Conservation (phyloP, 2,797 vertebrate species). For the Propithecus deckenii region DNA sequence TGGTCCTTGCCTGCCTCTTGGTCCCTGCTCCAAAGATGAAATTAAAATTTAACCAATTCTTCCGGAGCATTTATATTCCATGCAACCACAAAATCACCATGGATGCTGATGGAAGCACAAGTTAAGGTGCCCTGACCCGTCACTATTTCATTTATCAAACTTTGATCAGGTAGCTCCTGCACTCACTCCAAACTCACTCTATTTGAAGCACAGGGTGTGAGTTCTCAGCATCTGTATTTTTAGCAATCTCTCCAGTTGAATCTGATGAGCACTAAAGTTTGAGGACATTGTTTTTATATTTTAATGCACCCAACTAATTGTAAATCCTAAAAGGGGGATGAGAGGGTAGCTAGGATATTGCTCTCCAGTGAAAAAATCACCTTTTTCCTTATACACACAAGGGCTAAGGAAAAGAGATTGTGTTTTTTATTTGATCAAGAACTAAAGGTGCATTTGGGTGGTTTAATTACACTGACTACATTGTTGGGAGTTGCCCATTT, state of each 20-base stretch:
- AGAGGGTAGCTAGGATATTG: not conserved
- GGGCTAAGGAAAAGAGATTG: not conserved
- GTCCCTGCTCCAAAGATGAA: slow-evolving; percentile 85
- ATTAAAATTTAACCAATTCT: slow-evolving; percentile 27
- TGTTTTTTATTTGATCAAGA: not conserved
- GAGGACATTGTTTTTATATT: not conserved
- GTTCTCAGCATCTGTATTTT: not conserved
- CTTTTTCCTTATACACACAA: not conserved
- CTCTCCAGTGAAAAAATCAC: not conserved
- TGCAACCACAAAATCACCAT: not conserved
- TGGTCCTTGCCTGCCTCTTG: slow-evolving; percentile 84
- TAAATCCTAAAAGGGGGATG: not conserved
- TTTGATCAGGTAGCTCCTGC: not conserved
- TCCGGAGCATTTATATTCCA: not conserved
- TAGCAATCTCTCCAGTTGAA: not conserved
- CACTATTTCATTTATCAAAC: not conserved
- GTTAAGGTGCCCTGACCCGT: not conserved
- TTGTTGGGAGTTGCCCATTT: not conserved
- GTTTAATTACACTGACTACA: not conserved
- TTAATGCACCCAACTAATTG: slow-evolving; percentile 9
- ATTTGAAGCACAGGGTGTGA: not conserved
- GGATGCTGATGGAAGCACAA: not conserved
- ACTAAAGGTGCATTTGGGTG: not conserved
- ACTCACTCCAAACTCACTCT: not conserved
- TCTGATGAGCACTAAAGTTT: not conserved